These are phyloP conservation scores for Chorisops tibialis DNA, from an alignment of 2,888 invertebrate genomes.

Conservation along the genomic window DNA sequence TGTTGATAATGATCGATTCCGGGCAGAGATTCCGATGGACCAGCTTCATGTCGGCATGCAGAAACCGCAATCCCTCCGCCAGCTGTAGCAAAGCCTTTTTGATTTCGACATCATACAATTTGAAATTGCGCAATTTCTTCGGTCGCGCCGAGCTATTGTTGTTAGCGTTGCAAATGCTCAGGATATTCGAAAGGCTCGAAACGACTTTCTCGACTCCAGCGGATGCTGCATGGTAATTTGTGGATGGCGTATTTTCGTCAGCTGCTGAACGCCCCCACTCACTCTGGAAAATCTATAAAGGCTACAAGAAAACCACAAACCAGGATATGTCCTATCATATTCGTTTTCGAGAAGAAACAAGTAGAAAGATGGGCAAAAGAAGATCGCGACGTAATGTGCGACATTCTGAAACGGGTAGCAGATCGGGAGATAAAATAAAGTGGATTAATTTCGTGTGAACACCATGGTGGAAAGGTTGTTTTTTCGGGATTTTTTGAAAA, in stretches of 20 bases:
- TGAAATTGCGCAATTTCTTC: constrained; percentile 69
- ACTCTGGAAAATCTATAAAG: constrained; percentile 94
- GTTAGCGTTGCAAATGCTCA: constrained; percentile 59
- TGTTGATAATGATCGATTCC: constrained; percentile 85
- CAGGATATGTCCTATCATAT: constrained; percentile 94
- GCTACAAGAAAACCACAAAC: constrained; percentile 88
- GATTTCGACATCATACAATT: constrained; percentile 90
- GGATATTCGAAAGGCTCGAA: constrained; percentile 83
- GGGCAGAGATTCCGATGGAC: constrained; percentile 90
- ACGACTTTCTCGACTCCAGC: constrained; percentile 94
- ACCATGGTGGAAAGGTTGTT: no score
- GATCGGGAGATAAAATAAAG: no score
- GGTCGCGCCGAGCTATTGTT: constrained; percentile 55
- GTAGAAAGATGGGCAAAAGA: constrained; percentile 81
- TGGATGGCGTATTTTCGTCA: constrained; percentile 87
- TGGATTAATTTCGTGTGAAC: no score
- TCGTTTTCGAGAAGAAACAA: constrained; percentile 90
- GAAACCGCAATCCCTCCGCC: constrained; percentile 85
- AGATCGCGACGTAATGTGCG: constrained; percentile 81
- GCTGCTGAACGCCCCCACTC: constrained; percentile 82
- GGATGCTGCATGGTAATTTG: constrained; percentile 94
- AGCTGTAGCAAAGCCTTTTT: constrained; percentile 91
- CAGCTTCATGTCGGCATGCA: constrained; percentile 91
- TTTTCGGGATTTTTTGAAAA: no score
- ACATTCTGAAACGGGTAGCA: constrained; percentile 76